A percentile compares a stretch with the other conserved stretches of the same genome.
phyloP scores from a whole-genome alignment of 1,140 invertebrate species.

The Drosophila teissieri region DNA sequence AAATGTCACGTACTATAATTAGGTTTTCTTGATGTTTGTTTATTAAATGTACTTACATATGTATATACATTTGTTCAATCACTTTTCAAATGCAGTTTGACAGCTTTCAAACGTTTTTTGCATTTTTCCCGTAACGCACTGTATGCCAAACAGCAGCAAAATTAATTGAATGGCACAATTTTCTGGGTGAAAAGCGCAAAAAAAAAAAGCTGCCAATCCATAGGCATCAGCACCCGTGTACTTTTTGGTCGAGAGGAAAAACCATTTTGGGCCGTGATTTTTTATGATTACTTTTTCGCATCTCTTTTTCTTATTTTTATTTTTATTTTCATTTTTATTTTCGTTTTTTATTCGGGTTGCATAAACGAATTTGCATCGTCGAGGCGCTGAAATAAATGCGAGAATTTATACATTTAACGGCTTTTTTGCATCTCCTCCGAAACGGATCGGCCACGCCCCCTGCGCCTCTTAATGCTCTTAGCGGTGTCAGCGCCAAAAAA shows the following conservation, averaged over 20 bases:
- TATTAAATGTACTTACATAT: too few species aligned
- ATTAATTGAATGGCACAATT: constrained; percentile 77
- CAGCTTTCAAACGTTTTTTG: not conserved
- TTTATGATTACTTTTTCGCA: constrained; percentile 56
- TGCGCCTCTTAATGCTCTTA: constrained; percentile 41
- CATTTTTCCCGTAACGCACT: constrained; percentile 8
- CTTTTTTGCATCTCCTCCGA: constrained; percentile 42
- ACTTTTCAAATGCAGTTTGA: not conserved
- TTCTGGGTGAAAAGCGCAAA: constrained; percentile 51
- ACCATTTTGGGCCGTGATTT: constrained; percentile 53
- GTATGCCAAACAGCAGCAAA: constrained; percentile 52
- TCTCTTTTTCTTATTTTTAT: too few species aligned
- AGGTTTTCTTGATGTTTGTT: not conserved
- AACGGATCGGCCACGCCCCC: constrained; percentile 17
- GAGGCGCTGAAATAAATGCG: constrained; percentile 58
- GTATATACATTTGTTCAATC: not conserved
- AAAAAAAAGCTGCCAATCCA: constrained; percentile 44
- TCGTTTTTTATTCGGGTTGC: constrained; percentile 18
- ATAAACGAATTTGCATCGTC: constrained; percentile 62
- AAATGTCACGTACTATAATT: not conserved
- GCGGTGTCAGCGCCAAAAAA: constrained; percentile 19
- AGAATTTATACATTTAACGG: constrained; percentile 56
- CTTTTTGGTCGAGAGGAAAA: constrained; percentile 23
- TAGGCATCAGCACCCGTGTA: constrained; percentile 43
- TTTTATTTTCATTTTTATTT: constrained; percentile 6